Conservation (phyloP, 2,888 invertebrate genomes). For the Tinea pellionella region DNA sequence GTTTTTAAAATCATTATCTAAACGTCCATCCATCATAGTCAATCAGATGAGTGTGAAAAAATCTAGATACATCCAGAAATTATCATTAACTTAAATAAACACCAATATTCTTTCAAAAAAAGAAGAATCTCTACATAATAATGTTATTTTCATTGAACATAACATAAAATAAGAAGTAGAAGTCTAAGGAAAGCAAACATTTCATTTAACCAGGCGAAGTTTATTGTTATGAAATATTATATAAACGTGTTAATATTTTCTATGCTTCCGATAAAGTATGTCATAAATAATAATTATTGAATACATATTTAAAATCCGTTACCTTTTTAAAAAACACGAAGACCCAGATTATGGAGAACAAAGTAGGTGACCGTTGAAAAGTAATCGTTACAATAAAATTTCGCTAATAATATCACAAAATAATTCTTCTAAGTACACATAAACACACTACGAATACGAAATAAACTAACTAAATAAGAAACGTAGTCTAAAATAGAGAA, state of each 20-base stretch:
- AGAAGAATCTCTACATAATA: too few relatives aligned
- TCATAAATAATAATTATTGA: conserved; percentile 1
- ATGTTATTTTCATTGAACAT: too few relatives aligned
- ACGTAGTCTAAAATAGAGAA: conserved; percentile 19
- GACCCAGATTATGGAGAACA: conserved; percentile 51
- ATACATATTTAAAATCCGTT: conserved; percentile 42
- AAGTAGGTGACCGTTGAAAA: conserved; percentile 45
- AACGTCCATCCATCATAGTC: background rate
- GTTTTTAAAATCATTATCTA: background rate
- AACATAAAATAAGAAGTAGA: too few relatives aligned
- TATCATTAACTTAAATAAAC: too few relatives aligned
- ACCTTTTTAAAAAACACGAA: conserved; percentile 57
- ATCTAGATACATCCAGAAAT: background rate
- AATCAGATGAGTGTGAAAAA: background rate
- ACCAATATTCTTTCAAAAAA: too few relatives aligned
- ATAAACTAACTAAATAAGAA: conserved; percentile 1
- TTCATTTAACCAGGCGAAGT: background rate
- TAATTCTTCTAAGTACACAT: background rate
- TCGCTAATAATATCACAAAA: background rate
- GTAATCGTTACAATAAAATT: conserved; percentile 23
- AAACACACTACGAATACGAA: conserved; percentile 3
- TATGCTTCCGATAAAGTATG: background rate
- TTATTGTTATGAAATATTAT: background rate
- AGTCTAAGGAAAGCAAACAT: too few relatives aligned
- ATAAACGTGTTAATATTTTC: background rate